Conservation (phyloP, 2,888 invertebrate species). For the Eurois occulta region DNA sequence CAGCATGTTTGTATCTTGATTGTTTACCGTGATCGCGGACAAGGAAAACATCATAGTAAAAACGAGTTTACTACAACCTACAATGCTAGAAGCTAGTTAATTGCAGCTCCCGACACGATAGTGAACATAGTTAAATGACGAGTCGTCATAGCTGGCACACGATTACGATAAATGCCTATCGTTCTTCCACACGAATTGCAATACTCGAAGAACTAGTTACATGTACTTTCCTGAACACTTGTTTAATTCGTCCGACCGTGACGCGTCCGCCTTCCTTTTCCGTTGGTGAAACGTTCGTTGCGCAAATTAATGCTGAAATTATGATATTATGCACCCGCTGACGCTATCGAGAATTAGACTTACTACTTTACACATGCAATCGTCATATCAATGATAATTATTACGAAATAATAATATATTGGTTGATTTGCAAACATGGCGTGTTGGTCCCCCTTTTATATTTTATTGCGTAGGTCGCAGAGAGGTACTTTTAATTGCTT, state of each 20-base stretch:
- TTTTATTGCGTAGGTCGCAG: not conserved
- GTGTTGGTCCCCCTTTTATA: conserved; percentile 10
- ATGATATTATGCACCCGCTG: conserved; percentile 63
- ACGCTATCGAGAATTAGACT: conserved; percentile 32
- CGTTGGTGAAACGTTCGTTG: conserved; percentile 86
- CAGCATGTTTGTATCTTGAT: conserved; percentile 6
- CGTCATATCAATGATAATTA: conserved; percentile 16
- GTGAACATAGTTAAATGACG: conserved; percentile 29
- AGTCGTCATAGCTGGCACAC: conserved; percentile 10
- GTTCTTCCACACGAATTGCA: conserved; percentile 54
- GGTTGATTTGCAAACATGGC: conserved; percentile 31
- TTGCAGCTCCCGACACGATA: conserved; percentile 30
- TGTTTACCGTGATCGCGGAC: conserved; percentile 35
- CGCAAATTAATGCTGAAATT: conserved; percentile 79
- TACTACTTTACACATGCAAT: conserved; percentile 30
- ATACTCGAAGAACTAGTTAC: conserved; percentile 61
- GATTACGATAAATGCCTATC: conserved; percentile 51
- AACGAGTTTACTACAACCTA: conserved; percentile 26
- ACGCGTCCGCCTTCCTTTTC: conserved; percentile 87
- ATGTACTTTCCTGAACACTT: conserved; percentile 74
- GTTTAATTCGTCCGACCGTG: conserved; percentile 78
- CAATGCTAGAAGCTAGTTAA: conserved; percentile 26
- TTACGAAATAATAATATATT: conserved; percentile 23
- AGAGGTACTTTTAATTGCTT: not conserved
- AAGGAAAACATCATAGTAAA: conserved; percentile 43